A percentile compares a stretch with the other conserved stretches of the same genome.
These are phyloP conservation scores for Nerophis ophidion DNA, from an alignment of 2,113 vertebrate species.

Conservation along the genomic window DNA sequence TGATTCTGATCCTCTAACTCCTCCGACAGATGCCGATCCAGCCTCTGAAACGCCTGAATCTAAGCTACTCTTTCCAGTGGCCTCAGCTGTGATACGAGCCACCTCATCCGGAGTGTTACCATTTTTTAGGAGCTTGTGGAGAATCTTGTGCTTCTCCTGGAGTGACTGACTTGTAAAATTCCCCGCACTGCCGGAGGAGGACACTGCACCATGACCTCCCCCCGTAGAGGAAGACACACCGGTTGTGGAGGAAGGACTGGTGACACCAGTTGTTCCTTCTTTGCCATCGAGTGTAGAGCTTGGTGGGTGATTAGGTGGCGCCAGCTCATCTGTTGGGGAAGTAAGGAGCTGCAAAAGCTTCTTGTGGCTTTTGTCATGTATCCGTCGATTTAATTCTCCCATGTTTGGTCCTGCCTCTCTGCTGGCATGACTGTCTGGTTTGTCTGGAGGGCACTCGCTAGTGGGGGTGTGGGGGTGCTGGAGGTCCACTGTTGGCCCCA, in stretches of 20 bases:
- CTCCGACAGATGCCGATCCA: slow-evolving; percentile 64
- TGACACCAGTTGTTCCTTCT: slow-evolving; percentile 74
- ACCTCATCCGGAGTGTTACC: slow-evolving; percentile 96
- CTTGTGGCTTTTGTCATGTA: slow-evolving; percentile 85
- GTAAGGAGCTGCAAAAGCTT: slow-evolving; percentile 95
- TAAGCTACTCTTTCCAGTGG: slow-evolving; percentile 84
- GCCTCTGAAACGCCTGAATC: slow-evolving; percentile 75
- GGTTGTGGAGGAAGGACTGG: slow-evolving; percentile 86
- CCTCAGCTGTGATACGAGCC: slow-evolving; percentile 94
- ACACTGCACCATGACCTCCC: slow-evolving; percentile 69
- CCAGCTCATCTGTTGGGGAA: slow-evolving; percentile 85
- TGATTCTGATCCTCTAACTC: slow-evolving; percentile 55
- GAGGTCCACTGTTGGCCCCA: slow-evolving; percentile 60
- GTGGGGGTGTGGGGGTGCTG: slow-evolving; percentile 63
- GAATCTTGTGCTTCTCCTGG: slow-evolving; percentile 95
- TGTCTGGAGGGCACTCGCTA: slow-evolving; percentile 79
- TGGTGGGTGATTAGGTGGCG: slow-evolving; percentile 54
- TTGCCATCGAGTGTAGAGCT: slow-evolving; percentile 74
- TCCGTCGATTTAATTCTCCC: slow-evolving; percentile 74
- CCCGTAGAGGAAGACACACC: slow-evolving; percentile 88
- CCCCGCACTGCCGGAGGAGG: slow-evolving; percentile 70
- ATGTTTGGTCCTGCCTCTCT: slow-evolving; percentile 70
- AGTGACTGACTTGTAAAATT: slow-evolving; percentile 77
- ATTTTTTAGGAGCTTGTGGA: slow-evolving; percentile 95
- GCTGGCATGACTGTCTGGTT: slow-evolving; percentile 81